Conservation (phyloP, 2,797 vertebrate genomes). For the Rhyacichthys aspro region DNA sequence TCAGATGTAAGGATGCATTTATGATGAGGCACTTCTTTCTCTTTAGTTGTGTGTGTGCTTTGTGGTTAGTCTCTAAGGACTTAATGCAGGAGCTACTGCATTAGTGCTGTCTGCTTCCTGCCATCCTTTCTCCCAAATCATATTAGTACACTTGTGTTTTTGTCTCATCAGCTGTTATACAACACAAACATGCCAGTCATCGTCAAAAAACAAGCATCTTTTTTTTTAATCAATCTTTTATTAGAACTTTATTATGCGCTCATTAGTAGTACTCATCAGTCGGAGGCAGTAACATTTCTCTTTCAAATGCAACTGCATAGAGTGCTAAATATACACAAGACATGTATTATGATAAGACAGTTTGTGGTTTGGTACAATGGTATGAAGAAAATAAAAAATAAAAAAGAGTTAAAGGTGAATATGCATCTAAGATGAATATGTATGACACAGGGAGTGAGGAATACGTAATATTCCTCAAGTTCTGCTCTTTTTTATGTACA, state of each 20-base stretch:
- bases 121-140: slow-evolving; percentile 65
- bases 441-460: slow-evolving; percentile 22
- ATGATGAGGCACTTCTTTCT: slow-evolving; percentile 12
- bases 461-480: slow-evolving; percentile 28
- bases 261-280: background rate
- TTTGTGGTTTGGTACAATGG: no score
- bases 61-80: slow-evolving; percentile 60
- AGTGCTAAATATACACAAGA: no score
- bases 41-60: slow-evolving; percentile 15
- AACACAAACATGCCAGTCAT: slow-evolving; percentile 24
- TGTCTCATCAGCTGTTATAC: slow-evolving; percentile 59
- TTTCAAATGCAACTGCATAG: no score
- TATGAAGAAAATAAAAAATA: no score
- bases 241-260: background rate
- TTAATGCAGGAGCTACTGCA: slow-evolving; percentile 74
- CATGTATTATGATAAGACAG: no score
- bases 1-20: slow-evolving; percentile 7
- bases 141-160: slow-evolving; percentile 67
- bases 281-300: no score
- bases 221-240: background rate
- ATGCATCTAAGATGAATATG: slow-evolving; percentile 24
- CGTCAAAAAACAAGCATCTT: slow-evolving; percentile 22
- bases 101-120: slow-evolving; percentile 77
- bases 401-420: background rate
- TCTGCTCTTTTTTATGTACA: slow-evolving; percentile 39